Evolutionary conservation across 2,797 vertebrate species (phyloP), one percentile per base, ranked within the genome.

Genomic region (Lophius americanus): DNA sequence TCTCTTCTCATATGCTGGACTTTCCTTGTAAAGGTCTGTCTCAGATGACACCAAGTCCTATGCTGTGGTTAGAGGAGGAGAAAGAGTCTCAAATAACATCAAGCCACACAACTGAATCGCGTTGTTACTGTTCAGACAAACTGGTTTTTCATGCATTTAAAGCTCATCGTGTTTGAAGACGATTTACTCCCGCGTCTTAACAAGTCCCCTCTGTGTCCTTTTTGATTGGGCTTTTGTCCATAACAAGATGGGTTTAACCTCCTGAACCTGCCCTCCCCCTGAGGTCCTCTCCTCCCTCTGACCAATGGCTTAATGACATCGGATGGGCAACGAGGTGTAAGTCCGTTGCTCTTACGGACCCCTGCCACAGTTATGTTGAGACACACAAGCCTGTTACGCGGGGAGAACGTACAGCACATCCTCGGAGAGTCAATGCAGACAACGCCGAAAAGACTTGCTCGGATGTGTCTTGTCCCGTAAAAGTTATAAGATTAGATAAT

Each of bases 191-290:
- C 12, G 51, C 60, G 57, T 49, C 59, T 49, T 57, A 68, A 70
- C 61, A 71, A 70, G 58, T 52, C 43, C 61, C 66, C 51, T 67
- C 54, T 53, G 65, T 75, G 64, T 74, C 71, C 42, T 42, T 11
- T 73, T 61, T 81, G 77, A 77, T 84, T 75, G 65, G 71, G 70
- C 65, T 68, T 80, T 81, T 86, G 86, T 85, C 80, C 68, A 68
- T 62, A 71, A 77, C 63, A 54, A 83, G 78, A 88, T 86, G 79
- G 78, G 73, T 82, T 88, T 85, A 89, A 91, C 85, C 86, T 85
- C 70, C 75, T 83, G 77, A 83, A 84, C 77, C 71, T 68, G 49
- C 48, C 74, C 66, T 67, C 53, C 66, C 76, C 61, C 55, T 61
- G 72, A 87, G 70, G 73, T 80, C 63, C 73, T 70, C 54, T 71